phyloP scores from a whole-genome alignment of 2,888 invertebrate species.

The Cephus pygmeus region DNA sequence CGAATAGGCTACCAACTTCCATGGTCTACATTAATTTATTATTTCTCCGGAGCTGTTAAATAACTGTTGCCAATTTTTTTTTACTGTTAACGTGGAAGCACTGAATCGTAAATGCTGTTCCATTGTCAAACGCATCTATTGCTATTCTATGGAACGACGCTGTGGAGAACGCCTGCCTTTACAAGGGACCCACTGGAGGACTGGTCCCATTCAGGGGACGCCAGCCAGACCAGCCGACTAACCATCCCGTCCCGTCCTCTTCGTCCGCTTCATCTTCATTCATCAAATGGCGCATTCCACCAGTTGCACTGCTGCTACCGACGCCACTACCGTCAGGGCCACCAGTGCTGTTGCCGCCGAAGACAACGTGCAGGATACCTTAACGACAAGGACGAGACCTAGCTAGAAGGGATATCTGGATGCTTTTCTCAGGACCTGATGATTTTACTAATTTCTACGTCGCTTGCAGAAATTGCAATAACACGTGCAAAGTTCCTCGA shows the following conservation, averaged over 20 bases:
- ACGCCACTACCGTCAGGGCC: not conserved
- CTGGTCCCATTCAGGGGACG: constrained; percentile 48
- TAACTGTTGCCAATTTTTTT: not conserved
- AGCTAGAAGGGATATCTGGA: not conserved
- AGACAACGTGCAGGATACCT: not conserved
- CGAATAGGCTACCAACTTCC: not conserved
- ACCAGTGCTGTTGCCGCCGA: not conserved
- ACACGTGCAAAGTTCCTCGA: not conserved
- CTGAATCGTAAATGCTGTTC: not conserved
- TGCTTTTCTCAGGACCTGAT: not conserved
- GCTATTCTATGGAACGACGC: constrained; percentile 24
- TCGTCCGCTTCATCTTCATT: constrained; percentile 47
- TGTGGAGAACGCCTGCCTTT: constrained; percentile 27
- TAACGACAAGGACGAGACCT: not conserved
- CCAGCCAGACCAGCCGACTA: constrained; percentile 17
- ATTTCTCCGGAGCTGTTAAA: not conserved
- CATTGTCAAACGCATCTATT: not conserved
- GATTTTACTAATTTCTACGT: not conserved
- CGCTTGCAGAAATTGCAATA: not conserved
- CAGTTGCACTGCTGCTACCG: not conserved
- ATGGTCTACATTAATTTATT: not conserved
- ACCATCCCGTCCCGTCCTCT: constrained; percentile 39
- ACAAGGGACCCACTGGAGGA: constrained; percentile 14
- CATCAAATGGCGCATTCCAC: constrained; percentile 48
- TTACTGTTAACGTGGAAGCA: not conserved